Base-by-base conservation (phyloP, 2,888 invertebrate species). In the Lochmaea capreae region DNA sequence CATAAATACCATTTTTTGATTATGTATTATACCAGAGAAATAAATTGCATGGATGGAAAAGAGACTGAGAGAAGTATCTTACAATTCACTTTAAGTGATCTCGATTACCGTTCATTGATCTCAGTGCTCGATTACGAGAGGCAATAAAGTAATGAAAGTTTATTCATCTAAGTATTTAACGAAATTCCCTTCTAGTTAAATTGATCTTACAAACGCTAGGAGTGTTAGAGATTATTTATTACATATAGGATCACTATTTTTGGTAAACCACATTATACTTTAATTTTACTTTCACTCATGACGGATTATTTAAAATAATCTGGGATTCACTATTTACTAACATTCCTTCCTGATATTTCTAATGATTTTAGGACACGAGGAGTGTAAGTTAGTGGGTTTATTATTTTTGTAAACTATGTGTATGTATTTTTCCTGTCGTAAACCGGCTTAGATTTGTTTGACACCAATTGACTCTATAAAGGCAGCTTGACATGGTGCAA, bases 81-180 rank as follows among this genome's bases (percentile, higher is more conserved):
- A 59, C 33, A 59, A 59, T 59, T 59, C 59, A 59, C 59, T 59
- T 59, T 59, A 33, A 59, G 59, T 6, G 26, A 59, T 59, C 59
- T 59, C 59, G 59, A 59, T 33, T 33, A 59, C 59, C 59, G 59
- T 59, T 59, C 59, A 59, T 59, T 59, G 59, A 26, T 59, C 59
- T 59, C 16, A 26, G 12, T 58, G 18, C 26, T 58, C 4, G 6
- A 54, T 54, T 54, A 54, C 54, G 54, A 54, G 54, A n/a, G 54
- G 54, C 54, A 54, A 54, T 54, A 54, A 54, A 3, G 3, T 18
- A 18, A 10, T 52, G 4, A 52, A 52, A 52, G n/a, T 16, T n/a
- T 14, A 16, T n/a, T 54, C n/a, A 14, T 8, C 46, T 46, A n/a
- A n/a, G n/a, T n/a, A 4, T 46, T 46, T 46, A 46, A 46, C 14